Base-by-base conservation (phyloP, 1,140 invertebrate species). In the Pinna nobilis region DNA sequence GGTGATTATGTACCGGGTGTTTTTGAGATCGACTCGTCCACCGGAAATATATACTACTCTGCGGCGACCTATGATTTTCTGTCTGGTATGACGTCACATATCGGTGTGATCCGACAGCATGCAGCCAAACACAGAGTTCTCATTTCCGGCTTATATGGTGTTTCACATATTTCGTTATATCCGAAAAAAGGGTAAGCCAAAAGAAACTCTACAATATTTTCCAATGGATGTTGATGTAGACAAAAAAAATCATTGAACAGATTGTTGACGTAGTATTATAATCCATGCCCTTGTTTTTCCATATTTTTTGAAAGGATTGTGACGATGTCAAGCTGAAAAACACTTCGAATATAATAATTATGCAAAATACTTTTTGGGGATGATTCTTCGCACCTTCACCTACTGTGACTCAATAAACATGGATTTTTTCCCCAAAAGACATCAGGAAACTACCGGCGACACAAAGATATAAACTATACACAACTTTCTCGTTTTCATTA, bases 31-130 rank as follows among this genome's bases (percentile, higher is more conserved):
- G 59, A 63, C 25, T 28, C 59, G 4, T 63, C 59, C 7, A 63
- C 59, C 23, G 59, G 59, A 30, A 63, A 63, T 41, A 63, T 63
- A 4, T 63, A 63, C 37, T 63, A 63, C 13, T 25, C 35, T 25
- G 59, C 59, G 7, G 30, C 59, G 23, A 41, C 59, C 11, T 44
- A 41, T 39, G 59, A 63, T 5, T 39, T 44, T n/a, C 28, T 63
- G n/a, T 28, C 28, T 33, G 39, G 59, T 15, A 35, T 63, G 23
- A 63, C 59, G 35, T 63, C 59, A 41, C 39, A 63, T 44, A 63
- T 63, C 25, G 59, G 32, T 13, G 59, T 44, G 1, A 25, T 63
- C 15, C n/a, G 39, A 1, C 59, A 33, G 30, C 33, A 63, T 23
- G 44, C 35, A 20, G 59, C 20, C 11, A 33, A 63, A 23, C 33